Percentiles rank a stretch among this genome's conserved stretches.
Conservation (phyloP, 2,797 vertebrate genomes). For the Setipinna tenuifilis region DNA sequence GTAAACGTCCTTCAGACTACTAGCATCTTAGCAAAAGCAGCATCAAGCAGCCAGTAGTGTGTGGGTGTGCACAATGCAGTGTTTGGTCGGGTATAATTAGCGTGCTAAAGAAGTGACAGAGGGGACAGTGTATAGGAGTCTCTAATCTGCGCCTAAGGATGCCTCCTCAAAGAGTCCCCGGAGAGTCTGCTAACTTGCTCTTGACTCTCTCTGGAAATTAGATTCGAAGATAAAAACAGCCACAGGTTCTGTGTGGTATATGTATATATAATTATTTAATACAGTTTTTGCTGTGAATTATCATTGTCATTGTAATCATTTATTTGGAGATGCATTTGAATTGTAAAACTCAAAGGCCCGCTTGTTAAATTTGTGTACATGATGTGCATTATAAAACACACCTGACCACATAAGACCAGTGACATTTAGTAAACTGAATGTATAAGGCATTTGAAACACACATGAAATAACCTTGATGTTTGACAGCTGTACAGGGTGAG, state of each 20-base stretch:
- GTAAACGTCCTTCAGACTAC: neutral
- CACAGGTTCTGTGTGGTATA: neutral
- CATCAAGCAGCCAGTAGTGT: neutral
- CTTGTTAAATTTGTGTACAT: neutral
- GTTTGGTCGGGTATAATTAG: neutral
- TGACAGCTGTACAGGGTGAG: neutral
- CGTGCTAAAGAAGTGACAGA: neutral
- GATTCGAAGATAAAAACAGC: neutral
- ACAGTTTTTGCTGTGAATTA: neutral
- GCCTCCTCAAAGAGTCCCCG: neutral
- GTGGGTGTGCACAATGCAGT: neutral
- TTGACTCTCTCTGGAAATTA: neutral
- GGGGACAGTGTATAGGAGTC: neutral
- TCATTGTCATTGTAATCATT: neutral
- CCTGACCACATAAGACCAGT: neutral
- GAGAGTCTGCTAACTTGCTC: neutral
- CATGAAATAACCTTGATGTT: neutral
- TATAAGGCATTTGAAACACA: too few species aligned
- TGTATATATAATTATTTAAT: neutral
- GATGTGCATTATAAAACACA: neutral
- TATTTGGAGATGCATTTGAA: neutral
- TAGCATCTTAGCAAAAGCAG: neutral
- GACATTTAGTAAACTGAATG: neutral
- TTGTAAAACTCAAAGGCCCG: neutral
- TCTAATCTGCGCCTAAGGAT: slow-evolving; percentile 6